These are phyloP conservation scores for Sus cebifrons DNA, from an alignment of 2,797 vertebrate species.

Conservation along the genomic window DNA sequence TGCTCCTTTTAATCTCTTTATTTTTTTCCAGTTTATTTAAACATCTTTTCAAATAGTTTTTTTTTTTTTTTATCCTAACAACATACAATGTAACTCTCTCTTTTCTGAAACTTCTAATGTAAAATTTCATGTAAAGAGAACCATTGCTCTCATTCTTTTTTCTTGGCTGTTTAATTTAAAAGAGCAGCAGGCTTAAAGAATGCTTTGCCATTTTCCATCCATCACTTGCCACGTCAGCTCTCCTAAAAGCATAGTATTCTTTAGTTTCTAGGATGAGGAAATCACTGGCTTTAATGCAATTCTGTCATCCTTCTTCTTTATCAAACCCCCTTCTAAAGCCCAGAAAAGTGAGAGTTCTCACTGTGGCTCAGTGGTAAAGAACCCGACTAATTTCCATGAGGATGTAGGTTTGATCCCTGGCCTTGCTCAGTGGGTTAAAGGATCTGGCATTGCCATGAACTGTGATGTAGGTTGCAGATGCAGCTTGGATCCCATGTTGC, in stretches of 20 bases:
- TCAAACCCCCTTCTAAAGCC: not conserved
- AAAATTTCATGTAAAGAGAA: slow-evolving; percentile 18
- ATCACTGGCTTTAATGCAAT: not conserved
- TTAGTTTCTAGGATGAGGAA: not conserved
- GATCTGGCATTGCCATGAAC: too few species aligned
- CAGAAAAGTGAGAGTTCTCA: not conserved
- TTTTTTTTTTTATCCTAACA: not conserved
- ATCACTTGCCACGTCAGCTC: not conserved
- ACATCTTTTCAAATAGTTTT: not conserved
- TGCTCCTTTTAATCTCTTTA: not conserved
- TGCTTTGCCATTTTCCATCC: not conserved
- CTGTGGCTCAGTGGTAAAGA: too few species aligned
- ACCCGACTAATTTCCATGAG: too few species aligned
- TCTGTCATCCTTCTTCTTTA: not conserved
- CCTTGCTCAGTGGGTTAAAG: too few species aligned
- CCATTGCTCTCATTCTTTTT: not conserved
- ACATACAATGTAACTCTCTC: not conserved
- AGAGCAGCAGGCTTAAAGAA: not conserved
- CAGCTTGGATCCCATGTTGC: too few species aligned
- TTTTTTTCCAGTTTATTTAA: not conserved
- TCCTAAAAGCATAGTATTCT: not conserved
- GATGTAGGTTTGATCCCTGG: too few species aligned
- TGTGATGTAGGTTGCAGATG: too few species aligned
- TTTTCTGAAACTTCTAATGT: slow-evolving; percentile 47
- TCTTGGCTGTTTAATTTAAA: not conserved